Conservation (phyloP, 2,113 vertebrate genomes). For the Zosterops hypoxanthus region DNA sequence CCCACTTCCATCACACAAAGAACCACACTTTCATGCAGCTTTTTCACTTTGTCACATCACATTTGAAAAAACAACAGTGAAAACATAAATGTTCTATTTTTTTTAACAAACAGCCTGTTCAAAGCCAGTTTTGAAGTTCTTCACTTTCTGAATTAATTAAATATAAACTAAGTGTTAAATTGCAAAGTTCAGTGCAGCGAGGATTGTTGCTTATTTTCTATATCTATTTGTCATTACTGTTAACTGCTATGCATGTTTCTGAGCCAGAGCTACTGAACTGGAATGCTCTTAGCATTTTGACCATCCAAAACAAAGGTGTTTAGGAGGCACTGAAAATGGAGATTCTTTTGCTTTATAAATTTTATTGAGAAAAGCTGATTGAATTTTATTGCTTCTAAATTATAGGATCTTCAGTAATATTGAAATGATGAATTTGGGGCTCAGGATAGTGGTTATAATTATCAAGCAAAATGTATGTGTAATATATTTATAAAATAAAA, state of each 20-base stretch:
- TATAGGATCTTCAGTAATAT: not conserved
- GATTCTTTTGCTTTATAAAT: constrained; percentile 57
- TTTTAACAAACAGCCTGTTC: constrained; percentile 82
- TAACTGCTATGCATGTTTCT: constrained; percentile 40
- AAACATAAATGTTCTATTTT: constrained; percentile 83
- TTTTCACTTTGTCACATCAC: constrained; percentile 87
- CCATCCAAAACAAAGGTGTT: constrained; percentile 59
- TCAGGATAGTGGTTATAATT: not conserved
- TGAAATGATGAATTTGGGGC: not conserved
- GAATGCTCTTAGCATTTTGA: constrained; percentile 51
- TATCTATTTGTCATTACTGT: constrained; percentile 60
- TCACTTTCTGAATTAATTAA: constrained; percentile 78
- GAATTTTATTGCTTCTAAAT: constrained; percentile 50
- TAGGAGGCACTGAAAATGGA: not conserved
- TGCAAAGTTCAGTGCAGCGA: constrained; percentile 67
- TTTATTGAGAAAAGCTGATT: constrained; percentile 36
- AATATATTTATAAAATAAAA: not conserved
- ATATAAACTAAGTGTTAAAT: constrained; percentile 80
- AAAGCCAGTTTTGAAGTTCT: constrained; percentile 72
- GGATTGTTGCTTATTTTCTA: constrained; percentile 55
- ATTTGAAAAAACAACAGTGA: constrained; percentile 89
- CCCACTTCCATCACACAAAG: constrained; percentile 78
- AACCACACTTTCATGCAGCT: constrained; percentile 76
- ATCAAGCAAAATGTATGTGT: not conserved
- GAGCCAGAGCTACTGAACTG: constrained; percentile 46